A percentile compares a stretch with the other conserved stretches of the same genome.
phyloP scores from a whole-genome alignment of 35 echinoderm and acorn worm genomes.

The Stichopus chloronotus region DNA sequence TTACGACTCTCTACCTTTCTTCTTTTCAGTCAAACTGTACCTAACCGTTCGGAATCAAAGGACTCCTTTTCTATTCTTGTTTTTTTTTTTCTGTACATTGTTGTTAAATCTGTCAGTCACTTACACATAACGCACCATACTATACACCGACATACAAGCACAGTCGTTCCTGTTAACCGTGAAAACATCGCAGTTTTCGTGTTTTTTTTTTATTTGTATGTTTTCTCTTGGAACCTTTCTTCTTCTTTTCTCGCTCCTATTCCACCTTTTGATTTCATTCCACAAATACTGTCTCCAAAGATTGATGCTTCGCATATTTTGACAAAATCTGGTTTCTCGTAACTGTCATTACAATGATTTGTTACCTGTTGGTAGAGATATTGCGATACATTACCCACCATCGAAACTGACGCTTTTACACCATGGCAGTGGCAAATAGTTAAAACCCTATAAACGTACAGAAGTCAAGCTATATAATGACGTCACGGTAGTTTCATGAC shows the following conservation, averaged over 20 bases:
- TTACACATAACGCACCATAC: background rate
- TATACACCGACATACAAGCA: background rate
- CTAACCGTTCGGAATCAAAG: too few species aligned
- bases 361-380: slow-evolving; percentile 1
- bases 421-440: too few species aligned
- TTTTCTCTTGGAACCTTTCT: background rate
- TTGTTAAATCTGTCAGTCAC: background rate
- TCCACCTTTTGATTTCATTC: background rate
- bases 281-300: background rate
- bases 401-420: too few species aligned
- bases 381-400: too few species aligned
- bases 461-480: background rate
- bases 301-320: slow-evolving; percentile 16
- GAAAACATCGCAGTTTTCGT: background rate
- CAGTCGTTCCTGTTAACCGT: background rate
- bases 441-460: background rate
- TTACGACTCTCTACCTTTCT: background rate
- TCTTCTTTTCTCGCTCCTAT: background rate
- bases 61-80: too few species aligned
- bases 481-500: background rate
- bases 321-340: slow-evolving; percentile 24
- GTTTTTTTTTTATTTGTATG: background rate
- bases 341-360: slow-evolving; percentile 8
- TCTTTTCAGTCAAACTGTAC: too few species aligned
- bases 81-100: background rate